Evolutionary conservation across 92 coral and sea anemone species (phyloP).

Genomic region (Pocillopora grandis): DNA sequence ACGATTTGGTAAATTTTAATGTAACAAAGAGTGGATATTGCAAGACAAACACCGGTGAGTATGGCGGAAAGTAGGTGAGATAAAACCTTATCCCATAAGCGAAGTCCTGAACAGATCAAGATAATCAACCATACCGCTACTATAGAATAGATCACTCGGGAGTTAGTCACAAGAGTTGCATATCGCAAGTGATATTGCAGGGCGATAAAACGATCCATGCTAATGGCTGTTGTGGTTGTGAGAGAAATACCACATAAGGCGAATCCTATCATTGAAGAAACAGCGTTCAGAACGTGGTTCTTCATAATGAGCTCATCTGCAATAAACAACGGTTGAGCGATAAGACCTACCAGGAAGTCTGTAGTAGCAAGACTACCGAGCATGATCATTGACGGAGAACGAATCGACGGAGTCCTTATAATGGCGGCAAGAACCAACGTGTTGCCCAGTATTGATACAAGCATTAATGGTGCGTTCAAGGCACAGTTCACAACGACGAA

Average conservation of each 20-base stretch:
- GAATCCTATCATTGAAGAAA: background rate
- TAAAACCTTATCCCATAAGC: background rate
- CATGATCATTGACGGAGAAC: constrained; percentile 4
- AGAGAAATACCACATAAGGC: constrained; percentile 10
- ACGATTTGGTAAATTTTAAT: background rate
- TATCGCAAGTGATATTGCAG: constrained; percentile 33
- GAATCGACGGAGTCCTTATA: constrained; percentile 4
- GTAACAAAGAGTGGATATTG: background rate
- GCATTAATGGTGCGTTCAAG: constrained; percentile 11
- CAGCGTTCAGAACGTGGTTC: background rate
- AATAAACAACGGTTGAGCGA: constrained; percentile 2
- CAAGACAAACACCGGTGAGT: background rate
- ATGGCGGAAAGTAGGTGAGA: background rate
- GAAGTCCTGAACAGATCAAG: background rate
- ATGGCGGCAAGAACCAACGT: constrained; percentile 4
- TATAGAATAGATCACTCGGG: background rate
- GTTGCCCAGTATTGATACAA: constrained; percentile 6
- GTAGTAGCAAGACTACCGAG: constrained; percentile 15
- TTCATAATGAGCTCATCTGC: background rate
- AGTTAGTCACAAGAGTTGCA: constrained; percentile 1
- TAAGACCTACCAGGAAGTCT: constrained; percentile 8
- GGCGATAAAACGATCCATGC: constrained; percentile 6
- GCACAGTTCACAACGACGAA: constrained; percentile 2
- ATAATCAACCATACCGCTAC: background rate
- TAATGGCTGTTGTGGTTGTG: background rate